Conservation (phyloP, 1,140 invertebrate species). For the Psix sp. region DNA sequence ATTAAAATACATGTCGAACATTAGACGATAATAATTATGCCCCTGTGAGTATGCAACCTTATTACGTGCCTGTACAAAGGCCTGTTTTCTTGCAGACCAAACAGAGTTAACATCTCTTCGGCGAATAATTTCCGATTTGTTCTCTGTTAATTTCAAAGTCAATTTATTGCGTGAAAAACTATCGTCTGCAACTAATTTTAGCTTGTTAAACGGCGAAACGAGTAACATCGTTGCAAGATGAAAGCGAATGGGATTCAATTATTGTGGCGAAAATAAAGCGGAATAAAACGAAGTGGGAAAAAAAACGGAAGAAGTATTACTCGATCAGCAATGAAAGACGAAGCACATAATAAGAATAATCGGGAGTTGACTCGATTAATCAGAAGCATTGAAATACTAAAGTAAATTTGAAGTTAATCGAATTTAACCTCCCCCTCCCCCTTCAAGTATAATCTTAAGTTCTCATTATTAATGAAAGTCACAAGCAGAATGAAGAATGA, state of each 20-base stretch:
- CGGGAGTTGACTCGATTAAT: slow-evolving; percentile 68
- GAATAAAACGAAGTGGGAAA: slow-evolving; percentile 36
- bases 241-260: slow-evolving; percentile 46
- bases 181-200: slow-evolving; percentile 17
- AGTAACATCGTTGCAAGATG: slow-evolving; percentile 16
- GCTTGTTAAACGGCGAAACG: slow-evolving; percentile 19
- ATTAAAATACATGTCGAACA: no score
- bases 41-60: no score
- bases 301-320: slow-evolving; percentile 48
- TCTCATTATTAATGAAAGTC: no score
- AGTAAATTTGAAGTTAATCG: slow-evolving; percentile 58
- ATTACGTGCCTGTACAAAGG: no score
- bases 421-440: no score
- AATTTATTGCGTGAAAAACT: neutral
- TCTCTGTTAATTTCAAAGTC: neutral
- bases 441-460: no score
- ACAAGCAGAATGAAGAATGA: no score
- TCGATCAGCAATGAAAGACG: slow-evolving; percentile 63
- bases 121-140: no score
- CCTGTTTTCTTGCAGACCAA: no score
- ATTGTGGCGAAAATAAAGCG: no score
- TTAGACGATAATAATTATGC: no score
- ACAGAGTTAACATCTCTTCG: no score
- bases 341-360: slow-evolving; percentile 70
- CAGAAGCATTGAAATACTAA: slow-evolving; percentile 62